Conservation (phyloP, 2,113 vertebrate genomes). For the Phaetusa simplex region DNA sequence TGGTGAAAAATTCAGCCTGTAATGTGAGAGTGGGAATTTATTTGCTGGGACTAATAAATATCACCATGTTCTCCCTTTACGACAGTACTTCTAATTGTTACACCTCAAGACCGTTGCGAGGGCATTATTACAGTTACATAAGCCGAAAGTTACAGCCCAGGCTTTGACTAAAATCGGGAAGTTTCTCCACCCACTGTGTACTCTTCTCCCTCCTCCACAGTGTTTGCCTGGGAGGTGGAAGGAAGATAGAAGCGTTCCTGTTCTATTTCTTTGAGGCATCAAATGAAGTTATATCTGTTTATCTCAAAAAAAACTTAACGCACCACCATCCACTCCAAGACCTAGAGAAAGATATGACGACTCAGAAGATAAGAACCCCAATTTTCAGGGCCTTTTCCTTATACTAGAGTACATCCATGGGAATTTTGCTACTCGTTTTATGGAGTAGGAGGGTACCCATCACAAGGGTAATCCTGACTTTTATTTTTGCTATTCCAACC, state of each 20-base stretch:
- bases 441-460: not conserved
- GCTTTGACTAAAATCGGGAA: not conserved
- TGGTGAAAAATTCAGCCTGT: not conserved
- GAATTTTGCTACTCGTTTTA: not conserved
- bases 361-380: not conserved
- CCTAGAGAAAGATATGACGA: not conserved
- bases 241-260: not conserved
- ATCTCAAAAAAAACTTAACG: not conserved
- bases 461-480: not conserved
- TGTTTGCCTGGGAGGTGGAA: not conserved
- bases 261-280: not conserved
- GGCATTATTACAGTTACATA: not conserved
- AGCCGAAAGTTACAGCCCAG: not conserved
- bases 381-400: not conserved
- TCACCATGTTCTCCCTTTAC: too few relatives aligned
- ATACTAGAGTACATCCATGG: not conserved
- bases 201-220: not conserved
- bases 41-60: not conserved
- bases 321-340: not conserved
- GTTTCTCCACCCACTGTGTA: not conserved
- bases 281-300: not conserved
- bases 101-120: not conserved
- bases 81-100: not conserved
- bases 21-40: not conserved
- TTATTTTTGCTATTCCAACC: not conserved